Conservation (phyloP, 2,888 invertebrate species). For the Microctonus brassicae region DNA sequence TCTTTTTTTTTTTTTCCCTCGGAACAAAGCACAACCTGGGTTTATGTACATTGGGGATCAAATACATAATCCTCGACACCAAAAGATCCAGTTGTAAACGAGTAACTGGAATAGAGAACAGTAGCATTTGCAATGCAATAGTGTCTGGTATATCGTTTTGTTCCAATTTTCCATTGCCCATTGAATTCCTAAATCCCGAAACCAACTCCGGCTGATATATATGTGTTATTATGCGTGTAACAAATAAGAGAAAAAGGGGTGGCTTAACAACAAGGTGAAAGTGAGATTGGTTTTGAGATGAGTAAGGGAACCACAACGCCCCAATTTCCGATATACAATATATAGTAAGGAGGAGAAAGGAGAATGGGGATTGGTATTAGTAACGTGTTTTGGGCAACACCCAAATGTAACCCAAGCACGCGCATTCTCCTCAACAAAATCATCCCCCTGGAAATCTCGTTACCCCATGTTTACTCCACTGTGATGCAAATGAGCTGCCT, state of each 20-base stretch:
- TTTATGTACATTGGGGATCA: slow-evolving; percentile 23
- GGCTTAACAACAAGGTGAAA: background rate
- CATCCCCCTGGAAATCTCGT: slow-evolving; percentile 40
- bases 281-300: background rate
- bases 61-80: slow-evolving; percentile 31
- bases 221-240: background rate
- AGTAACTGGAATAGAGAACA: background rate
- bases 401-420: slow-evolving; percentile 36
- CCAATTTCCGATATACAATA: background rate
- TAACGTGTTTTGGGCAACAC: slow-evolving; percentile 39
- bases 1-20: too few species aligned
- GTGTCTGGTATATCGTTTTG: background rate
- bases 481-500: slow-evolving; percentile 63
- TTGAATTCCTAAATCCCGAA: background rate
- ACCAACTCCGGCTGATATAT: background rate
- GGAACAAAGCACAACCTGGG: too few species aligned
- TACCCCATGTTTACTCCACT: slow-evolving; percentile 60
- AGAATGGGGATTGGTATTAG: slow-evolving; percentile 22
- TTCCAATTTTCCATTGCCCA: background rate
- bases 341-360: background rate
- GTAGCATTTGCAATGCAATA: background rate
- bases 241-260: background rate
- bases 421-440: slow-evolving; percentile 21
- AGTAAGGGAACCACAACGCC: background rate
- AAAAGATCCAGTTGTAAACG: slow-evolving; percentile 3